phyloP scores from a whole-genome alignment of 1,140 invertebrate species.

The Trichonephila clavata region DNA sequence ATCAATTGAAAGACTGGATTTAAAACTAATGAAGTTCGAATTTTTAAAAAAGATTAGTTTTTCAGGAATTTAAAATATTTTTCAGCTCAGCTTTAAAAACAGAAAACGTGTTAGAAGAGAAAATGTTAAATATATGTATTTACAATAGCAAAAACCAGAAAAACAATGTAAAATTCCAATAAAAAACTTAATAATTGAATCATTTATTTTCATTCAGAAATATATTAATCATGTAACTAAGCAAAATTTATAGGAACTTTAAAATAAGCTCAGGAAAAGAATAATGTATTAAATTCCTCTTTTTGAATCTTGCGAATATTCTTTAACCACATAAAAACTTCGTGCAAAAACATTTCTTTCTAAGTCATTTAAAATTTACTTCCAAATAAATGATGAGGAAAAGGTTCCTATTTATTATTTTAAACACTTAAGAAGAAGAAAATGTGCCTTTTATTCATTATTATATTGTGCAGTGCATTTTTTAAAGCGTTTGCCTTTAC shows the following conservation, averaged over 20 bases:
- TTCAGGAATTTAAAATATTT: not conserved
- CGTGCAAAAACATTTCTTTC: constrained; percentile 11
- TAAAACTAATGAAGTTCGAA: not conserved
- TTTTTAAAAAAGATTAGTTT: not conserved
- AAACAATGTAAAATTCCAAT: not conserved
- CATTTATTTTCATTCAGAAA: constrained; percentile 28
- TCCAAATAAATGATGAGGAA: constrained; percentile 42
- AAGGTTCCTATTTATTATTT: constrained; percentile 40
- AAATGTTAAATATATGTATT: no score
- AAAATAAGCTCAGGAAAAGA: not conserved
- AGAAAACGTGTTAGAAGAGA: not conserved
- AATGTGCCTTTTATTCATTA: constrained; percentile 13
- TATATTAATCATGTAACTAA: constrained; percentile 2
- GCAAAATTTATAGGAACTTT: not conserved
- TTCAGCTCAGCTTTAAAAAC: not conserved
- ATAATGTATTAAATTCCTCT: constrained; percentile 4
- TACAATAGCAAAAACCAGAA: no score
- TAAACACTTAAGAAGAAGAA: constrained; percentile 1
- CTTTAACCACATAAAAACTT: constrained; percentile 22
- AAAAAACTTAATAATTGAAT: constrained; percentile 5
- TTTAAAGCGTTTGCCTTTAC: constrained; percentile 26
- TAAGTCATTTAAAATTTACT: constrained; percentile 44
- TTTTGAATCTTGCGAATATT: constrained; percentile 8
- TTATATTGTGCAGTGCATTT: constrained; percentile 14
- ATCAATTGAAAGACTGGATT: no score